Conservation (phyloP, 2,888 invertebrate species). For the Reticulitermes lucifugus region DNA sequence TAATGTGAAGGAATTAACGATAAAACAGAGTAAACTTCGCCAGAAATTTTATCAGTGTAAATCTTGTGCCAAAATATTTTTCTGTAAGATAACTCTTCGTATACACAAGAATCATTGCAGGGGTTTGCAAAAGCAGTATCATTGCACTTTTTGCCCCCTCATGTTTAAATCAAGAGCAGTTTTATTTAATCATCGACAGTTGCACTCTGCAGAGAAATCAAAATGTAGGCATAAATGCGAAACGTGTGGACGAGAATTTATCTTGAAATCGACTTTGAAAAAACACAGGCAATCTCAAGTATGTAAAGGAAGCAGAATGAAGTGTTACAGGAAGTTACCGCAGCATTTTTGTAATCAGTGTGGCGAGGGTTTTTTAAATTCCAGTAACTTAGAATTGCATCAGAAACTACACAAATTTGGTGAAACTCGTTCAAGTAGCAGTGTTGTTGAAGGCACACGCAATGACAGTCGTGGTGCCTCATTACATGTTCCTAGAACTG, state of each 20-base stretch:
- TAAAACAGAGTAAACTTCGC: not conserved
- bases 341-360: conserved; percentile 13
- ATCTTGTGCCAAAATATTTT: conserved; percentile 17
- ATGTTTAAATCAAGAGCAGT: conserved; percentile 1
- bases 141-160: conserved; percentile 3
- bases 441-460: not conserved
- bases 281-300: conserved; percentile 9
- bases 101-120: not conserved
- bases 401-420: conserved; percentile 19
- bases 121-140: conserved; percentile 2
- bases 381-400: conserved; percentile 5
- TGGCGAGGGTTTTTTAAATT: conserved; percentile 12
- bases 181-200: not conserved
- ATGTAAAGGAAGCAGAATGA: not conserved
- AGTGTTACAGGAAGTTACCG: conserved; percentile 3
- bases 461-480: not conserved
- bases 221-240: not conserved
- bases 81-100: not conserved
- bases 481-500: not conserved
- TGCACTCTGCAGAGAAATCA: not conserved
- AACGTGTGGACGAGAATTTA: conserved; percentile 8
- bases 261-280: not conserved
- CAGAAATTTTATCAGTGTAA: conserved; percentile 16
- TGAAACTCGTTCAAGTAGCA: not conserved
- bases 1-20: not conserved